Evolutionary conservation across 1,140 invertebrate species (phyloP).

Genomic region (Trichoplusia ni): DNA sequence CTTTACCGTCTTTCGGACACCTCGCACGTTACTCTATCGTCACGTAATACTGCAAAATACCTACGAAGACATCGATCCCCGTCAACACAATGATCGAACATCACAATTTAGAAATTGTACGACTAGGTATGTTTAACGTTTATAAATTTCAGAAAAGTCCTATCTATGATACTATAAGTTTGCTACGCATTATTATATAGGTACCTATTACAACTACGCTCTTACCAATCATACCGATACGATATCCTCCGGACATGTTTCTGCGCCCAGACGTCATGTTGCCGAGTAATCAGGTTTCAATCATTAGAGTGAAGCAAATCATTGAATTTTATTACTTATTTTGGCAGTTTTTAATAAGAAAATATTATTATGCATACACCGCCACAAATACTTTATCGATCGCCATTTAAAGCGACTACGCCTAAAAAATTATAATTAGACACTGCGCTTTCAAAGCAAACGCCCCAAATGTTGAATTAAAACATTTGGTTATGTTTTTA

Average conservation of each 20-base stretch:
- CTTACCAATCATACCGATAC: slow-evolving; percentile 31
- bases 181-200: slow-evolving; percentile 36
- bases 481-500: neutral
- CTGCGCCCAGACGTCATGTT: slow-evolving; percentile 21
- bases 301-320: slow-evolving; percentile 2
- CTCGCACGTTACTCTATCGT: neutral
- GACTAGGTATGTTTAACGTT: slow-evolving; percentile 73
- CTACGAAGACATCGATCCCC: slow-evolving; percentile 34
- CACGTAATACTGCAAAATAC: slow-evolving; percentile 63
- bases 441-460: slow-evolving; percentile 16
- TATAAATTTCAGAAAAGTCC: slow-evolving; percentile 79
- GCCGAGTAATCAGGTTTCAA: slow-evolving; percentile 6
- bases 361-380: slow-evolving; percentile 34
- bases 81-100: slow-evolving; percentile 36
- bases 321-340: slow-evolving; percentile 16
- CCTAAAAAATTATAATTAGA: slow-evolving; percentile 17
- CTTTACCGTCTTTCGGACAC: too few species aligned
- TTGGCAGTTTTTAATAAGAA: slow-evolving; percentile 32
- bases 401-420: slow-evolving; percentile 27
- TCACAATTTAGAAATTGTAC: slow-evolving; percentile 53
- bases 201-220: slow-evolving; percentile 15
- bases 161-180: slow-evolving; percentile 62
- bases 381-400: slow-evolving; percentile 23
- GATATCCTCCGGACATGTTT: slow-evolving; percentile 14
- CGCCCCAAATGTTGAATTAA: slow-evolving; percentile 3